Evolutionary conservation across 1,140 invertebrate genomes (phyloP), one percentile per base, ranked within the genome.

Genomic region (Aphaenogaster ashmeadi): DNA sequence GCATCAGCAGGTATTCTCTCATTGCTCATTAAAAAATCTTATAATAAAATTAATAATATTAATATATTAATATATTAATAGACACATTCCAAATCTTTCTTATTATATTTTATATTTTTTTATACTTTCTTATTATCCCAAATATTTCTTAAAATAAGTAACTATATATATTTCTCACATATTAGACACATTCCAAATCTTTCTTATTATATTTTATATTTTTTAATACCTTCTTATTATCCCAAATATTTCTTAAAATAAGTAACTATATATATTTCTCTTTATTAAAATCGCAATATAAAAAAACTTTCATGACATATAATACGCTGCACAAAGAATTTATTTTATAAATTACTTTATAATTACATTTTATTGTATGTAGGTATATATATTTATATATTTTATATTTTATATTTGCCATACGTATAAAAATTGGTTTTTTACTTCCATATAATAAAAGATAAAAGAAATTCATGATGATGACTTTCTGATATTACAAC

Each of bases 1-100:
- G 74, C 94, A 93, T 64, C 95, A 96, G 72, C 94, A 95, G 71
- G 92, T 96, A 77, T 92, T 94, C 27, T 27, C 27, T 27, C 15
- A 27, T 69, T 52, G 1, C 8, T 27, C 50, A 36, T 66, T 21
- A 27, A 47, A 47, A 15, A 71, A 77, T 60, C 1, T 75, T 58
- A 56, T 41, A 44, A 44, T 44, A 27, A 27, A 27, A 27, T 27
- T 27, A 27, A 27, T 27, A 27, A 27, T 27, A 27, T 27, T 27
- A 27, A 27, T 27, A 27, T 27, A 27, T 27, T 27, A 27, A 27
- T 27, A 27, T 27, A 1, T 27, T 27, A 27, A 27, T 27, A 27
- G 27, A 27, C 27, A 27, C 27, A 27, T 27, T 27, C 27, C 27
- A 27, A 27, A 27, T 27, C 27, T 27, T 27, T 27, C 27, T 27